phyloP scores from a whole-genome alignment of 1,140 invertebrate species.

The Maconellicoccus hirsutus region DNA sequence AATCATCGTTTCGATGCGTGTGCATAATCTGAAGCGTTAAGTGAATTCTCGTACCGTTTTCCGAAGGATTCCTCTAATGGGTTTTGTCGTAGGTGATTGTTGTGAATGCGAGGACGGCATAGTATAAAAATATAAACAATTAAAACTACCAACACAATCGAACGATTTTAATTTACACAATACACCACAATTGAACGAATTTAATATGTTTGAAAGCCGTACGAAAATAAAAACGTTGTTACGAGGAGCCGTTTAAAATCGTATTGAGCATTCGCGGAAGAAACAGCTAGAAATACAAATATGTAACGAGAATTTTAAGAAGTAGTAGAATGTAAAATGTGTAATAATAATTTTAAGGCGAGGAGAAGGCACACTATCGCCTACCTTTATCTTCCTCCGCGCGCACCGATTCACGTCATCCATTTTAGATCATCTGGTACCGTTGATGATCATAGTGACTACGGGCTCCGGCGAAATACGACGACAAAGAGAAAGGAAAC shows the following conservation, averaged over 20 bases:
- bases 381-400: constrained; percentile 21
- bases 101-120: neutral
- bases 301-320: constrained; percentile 12
- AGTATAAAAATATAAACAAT: neutral
- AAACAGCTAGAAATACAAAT: constrained; percentile 6
- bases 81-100: neutral
- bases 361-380: constrained; percentile 17
- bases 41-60: neutral
- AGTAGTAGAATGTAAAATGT: constrained; percentile 15
- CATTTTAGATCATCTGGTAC: constrained; percentile 8
- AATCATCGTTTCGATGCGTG: neutral
- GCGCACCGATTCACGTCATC: constrained; percentile 6
- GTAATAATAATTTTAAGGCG: constrained; percentile 16
- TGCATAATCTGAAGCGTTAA: neutral
- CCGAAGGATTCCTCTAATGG: neutral
- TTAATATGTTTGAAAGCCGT: neutral
- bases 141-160: neutral
- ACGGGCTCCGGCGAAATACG: neutral
- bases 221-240: constrained; percentile 11
- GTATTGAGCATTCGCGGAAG: constrained; percentile 10
- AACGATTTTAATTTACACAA: neutral
- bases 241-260: neutral
- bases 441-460: neutral
- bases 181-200: neutral
- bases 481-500: neutral